A percentile compares a stretch with the other conserved stretches of the same genome.
Evolutionary conservation across 1,140 invertebrate species (phyloP).

Genomic region (Platorchestia sp.): DNA sequence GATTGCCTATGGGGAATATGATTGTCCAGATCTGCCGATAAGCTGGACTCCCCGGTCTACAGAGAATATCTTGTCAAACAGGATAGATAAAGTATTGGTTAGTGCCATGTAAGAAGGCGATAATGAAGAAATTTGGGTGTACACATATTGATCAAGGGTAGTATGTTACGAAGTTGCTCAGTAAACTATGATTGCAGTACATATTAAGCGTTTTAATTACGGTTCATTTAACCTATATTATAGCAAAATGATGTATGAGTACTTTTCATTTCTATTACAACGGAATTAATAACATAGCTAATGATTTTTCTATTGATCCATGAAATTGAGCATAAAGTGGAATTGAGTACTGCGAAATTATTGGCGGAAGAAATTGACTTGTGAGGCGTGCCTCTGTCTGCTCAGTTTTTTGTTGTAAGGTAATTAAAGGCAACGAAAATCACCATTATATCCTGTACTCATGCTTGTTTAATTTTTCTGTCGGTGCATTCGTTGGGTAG

Average conservation of each 20-base stretch:
- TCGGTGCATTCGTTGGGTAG: neutral
- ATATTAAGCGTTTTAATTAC: neutral
- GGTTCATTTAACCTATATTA: neutral
- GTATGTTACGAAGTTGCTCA: neutral
- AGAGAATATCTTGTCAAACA: constrained; percentile 28
- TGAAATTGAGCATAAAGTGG: neutral
- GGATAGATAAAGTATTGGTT: neutral
- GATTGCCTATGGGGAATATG: constrained; percentile 54
- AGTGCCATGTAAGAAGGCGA: neutral
- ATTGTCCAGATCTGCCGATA: constrained; percentile 51
- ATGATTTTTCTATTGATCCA: neutral
- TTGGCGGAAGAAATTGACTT: neutral
- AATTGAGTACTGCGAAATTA: neutral
- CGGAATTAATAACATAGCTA: neutral
- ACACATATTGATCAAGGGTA: neutral
- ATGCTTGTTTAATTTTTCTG: neutral
- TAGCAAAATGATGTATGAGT: neutral
- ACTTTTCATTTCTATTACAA: neutral
- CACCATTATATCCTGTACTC: neutral
- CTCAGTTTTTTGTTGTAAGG: neutral
- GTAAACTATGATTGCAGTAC: neutral
- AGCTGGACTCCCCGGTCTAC: neutral
- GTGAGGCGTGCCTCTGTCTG: neutral
- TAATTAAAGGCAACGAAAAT: neutral
- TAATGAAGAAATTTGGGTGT: constrained; percentile 47